Percentiles rank a stretch among this genome's conserved stretches.
phyloP scores from a whole-genome alignment of 2,797 vertebrate species.

The Squalus acanthias region DNA sequence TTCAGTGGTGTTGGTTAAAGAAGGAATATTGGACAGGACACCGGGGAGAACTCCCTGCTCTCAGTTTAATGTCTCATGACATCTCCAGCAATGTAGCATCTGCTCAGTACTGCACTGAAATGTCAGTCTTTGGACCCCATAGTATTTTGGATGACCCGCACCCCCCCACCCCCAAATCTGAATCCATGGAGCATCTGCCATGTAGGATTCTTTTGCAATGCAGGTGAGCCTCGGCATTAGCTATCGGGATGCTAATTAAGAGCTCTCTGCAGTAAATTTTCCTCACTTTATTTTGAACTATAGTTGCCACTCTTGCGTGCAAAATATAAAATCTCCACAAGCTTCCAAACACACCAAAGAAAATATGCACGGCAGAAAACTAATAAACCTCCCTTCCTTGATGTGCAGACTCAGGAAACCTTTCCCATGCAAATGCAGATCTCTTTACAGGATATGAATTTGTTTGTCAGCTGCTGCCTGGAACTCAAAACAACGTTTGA shows the following conservation, averaged over 20 bases:
- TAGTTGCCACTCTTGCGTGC: neutral
- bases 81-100: neutral
- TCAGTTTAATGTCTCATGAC: neutral
- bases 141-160: neutral
- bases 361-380: neutral
- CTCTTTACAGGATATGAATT: slow-evolving; percentile 21
- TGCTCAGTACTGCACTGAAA: neutral
- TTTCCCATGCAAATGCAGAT: neutral
- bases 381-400: neutral
- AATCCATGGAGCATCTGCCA: neutral
- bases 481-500: neutral
- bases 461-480: neutral
- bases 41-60: neutral
- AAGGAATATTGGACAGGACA: neutral
- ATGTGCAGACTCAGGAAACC: slow-evolving; percentile 7
- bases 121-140: neutral
- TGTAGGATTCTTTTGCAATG: neutral
- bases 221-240: neutral
- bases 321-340: neutral
- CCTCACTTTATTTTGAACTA: neutral
- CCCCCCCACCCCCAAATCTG: neutral
- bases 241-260: neutral
- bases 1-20: neutral
- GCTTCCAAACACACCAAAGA: neutral
- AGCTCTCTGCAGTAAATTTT: neutral